Evolutionary conservation across 2,113 vertebrate species (phyloP).

Genomic region (Leiothrix lutea): DNA sequence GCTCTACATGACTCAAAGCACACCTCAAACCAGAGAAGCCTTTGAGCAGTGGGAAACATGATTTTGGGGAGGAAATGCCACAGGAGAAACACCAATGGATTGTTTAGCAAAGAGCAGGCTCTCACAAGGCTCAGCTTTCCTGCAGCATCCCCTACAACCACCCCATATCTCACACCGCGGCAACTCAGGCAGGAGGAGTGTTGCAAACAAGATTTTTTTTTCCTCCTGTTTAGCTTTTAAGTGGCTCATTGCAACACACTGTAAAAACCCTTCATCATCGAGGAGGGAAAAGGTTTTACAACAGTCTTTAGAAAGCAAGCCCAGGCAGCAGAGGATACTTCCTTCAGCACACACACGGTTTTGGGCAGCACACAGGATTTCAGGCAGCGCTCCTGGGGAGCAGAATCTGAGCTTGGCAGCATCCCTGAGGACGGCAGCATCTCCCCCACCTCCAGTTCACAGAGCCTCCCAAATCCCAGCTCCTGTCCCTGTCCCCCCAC

Average conservation of each 20-base stretch:
- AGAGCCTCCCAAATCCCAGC: background rate
- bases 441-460: background rate
- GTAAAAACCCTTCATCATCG: constrained; percentile 5
- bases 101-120: background rate
- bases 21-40: background rate
- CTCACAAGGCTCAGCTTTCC: rapidly evolving
- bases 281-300: constrained; percentile 27
- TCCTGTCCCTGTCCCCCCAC: background rate
- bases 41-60: rapidly evolving
- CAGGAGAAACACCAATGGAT: background rate
- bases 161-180: background rate
- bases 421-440: background rate
- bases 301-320: background rate
- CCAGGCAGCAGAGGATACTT: background rate
- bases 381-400: rapidly evolving
- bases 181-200: background rate
- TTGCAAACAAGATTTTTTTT: background rate
- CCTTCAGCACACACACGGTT: rapidly evolving
- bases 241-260: background rate
- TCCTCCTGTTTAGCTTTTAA: background rate
- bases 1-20: background rate
- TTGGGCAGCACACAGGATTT: background rate
- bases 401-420: background rate
- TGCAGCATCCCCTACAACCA: background rate
- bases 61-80: background rate